Conservation (phyloP, 2,113 vertebrate species). For the Sturnira hondurensis region DNA sequence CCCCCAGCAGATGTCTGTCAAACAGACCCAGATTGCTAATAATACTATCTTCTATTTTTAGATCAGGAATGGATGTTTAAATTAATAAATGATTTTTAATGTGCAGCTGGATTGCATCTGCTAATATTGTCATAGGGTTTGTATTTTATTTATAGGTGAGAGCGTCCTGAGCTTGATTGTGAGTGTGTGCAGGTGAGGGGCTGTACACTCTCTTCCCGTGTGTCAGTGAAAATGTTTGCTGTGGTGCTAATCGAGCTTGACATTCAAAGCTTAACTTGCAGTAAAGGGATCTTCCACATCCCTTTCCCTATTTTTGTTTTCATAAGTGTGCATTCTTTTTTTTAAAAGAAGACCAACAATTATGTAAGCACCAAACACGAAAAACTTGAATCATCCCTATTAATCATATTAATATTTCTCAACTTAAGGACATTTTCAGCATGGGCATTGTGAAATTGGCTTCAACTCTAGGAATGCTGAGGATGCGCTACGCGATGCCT, state of each 20-base stretch:
- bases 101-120: neutral
- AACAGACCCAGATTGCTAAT: neutral
- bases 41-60: neutral
- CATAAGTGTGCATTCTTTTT: neutral
- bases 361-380: neutral
- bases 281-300: neutral
- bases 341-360: neutral
- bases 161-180: neutral
- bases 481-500: rapidly evolving
- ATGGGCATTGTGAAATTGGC: neutral
- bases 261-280: neutral
- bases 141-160: neutral
- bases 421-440: neutral
- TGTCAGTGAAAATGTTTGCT: neutral
- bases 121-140: neutral
- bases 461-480: neutral
- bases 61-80: neutral
- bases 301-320: neutral
- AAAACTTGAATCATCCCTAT: neutral
- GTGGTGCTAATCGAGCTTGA: neutral
- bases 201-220: neutral
- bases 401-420: neutral
- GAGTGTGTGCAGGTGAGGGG: neutral
- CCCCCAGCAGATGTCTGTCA: neutral
- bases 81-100: neutral